Evolutionary conservation across 2,113 vertebrate genomes (phyloP), one percentile per base, ranked within the genome.

Genomic region (Oplegnathus fasciatus): DNA sequence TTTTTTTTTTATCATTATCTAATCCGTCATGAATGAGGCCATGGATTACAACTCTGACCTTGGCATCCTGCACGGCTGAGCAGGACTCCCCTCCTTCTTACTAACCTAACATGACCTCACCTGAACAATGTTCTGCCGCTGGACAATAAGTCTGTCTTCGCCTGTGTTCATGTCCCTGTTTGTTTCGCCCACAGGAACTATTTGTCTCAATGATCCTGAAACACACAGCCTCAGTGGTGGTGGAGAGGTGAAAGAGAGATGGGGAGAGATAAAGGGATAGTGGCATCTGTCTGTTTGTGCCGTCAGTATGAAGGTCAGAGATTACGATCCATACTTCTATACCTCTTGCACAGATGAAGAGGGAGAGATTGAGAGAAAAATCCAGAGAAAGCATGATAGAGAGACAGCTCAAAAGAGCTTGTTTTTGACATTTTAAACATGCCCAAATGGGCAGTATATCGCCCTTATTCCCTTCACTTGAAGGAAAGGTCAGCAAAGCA

Each of bases 11-110:
- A 84, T 90, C 88, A 77, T 92, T 82, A 93, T 93, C 89, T 95
- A 95, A 95, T 95, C 94, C 92, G 28, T 86, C 75, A 89, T 92
- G 93, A 95, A 93, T 75, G 89, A 94, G 93, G 93, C 48, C 83
- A 78, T 81, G 92, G 92, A 94, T 95, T 95, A 94, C 68, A 61
- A 72, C 48, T 52, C 32, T 84, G 90, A 90, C 86, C 86, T 86
- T 91, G 89, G 75, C 68, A 57, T 90, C 17, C 79, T 86, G 77
- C 77, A 60, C 6, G 3, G 40, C 73, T 80, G 62, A 87, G 50
- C 80, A 57, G 18, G 32, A 55, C 32, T 44, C 40, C 34, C 48
- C 28, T 77, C 60, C 65, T 73, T 24, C 26, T 54, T 18, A 3
- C 55, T 48, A 61, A 73, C 52, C 52, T n/a, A 1, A 37, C 1